Base-by-base conservation (phyloP, 2,888 invertebrate genomes). In the Unio delphinus region DNA sequence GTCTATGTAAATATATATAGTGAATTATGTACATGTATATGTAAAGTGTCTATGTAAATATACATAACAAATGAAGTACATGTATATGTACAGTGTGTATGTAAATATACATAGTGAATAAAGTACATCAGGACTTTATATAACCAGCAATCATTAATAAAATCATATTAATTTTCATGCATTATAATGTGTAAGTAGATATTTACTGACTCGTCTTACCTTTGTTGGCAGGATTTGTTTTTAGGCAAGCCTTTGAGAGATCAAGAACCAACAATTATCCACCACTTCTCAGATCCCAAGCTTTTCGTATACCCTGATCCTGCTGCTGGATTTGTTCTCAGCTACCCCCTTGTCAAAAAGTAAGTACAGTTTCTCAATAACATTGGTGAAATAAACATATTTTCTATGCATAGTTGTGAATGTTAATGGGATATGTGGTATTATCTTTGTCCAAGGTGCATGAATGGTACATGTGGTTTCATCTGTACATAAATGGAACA, bases 201-300 rank as follows among this genome's bases (percentile, higher is more conserved):
- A 58, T 58, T 58, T 58, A 18, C 26, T 11, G 59, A n/a, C 26
- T 58, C 17, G 8, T 58, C 8, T 8, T 11, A 17, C 15, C 59
- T 15, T 23, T 58, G 7, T 58, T 58, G 59, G 17, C 78, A 87
- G 86, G 77, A 83, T 28, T 72, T 72, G 45, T 84, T 86, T 93
- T 89, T 95, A 68, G 96, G 96, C 4, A 93, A 95, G 87, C 94
- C 94, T 0, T 89, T 96, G 4, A 92, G 92, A 75, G 96, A 97
- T 87, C 91, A 91, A 67, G 94, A 95, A 84, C 94, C 96, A 0
- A 95, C 95, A 3, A 97, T 98, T 74, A 95, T 96, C 79, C 97
- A 98, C 90, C 97, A 98, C 90, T 97, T 95, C 91, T 93, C 93
- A 8, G 93, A 94, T 78, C 93, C 93, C 56, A 92, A 92, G 5